A percentile compares a stretch with the other conserved stretches of the same genome.
Evolutionary conservation across 2,888 invertebrate species (phyloP).

Genomic region (Entomobrya multifasciata): DNA sequence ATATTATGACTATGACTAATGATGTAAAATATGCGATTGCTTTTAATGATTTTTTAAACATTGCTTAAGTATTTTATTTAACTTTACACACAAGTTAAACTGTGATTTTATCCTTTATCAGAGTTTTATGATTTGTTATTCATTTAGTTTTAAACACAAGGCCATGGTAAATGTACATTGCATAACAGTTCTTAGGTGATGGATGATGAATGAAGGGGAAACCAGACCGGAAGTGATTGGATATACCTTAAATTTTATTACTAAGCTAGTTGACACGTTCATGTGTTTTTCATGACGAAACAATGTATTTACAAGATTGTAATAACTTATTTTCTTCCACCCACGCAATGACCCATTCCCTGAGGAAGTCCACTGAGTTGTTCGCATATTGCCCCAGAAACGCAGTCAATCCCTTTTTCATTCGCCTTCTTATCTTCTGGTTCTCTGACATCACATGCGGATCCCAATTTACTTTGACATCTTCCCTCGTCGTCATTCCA

Average conservation of each 20-base stretch:
- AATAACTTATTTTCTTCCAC: neutral
- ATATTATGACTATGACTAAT: too few species aligned
- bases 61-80: too few species aligned
- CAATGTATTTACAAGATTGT: neutral
- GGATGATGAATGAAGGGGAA: neutral
- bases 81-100: too few species aligned
- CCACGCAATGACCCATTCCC: conserved; percentile 66
- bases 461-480: conserved; percentile 62
- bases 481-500: conserved; percentile 63
- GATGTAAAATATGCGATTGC: too few species aligned
- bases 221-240: neutral
- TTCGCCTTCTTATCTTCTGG: neutral
- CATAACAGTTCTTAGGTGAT: too few species aligned
- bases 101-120: too few species aligned
- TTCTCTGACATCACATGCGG: conserved; percentile 59
- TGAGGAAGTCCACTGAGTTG: conserved; percentile 55
- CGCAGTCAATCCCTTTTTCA: conserved; percentile 42
- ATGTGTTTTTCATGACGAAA: too few species aligned
- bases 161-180: too few species aligned
- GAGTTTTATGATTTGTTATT: too few species aligned
- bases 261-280: neutral
- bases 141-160: too few species aligned
- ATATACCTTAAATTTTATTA: neutral
- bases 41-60: too few species aligned
- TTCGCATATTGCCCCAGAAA: conserved; percentile 58